Conservation (phyloP, 2,888 invertebrate genomes). For the Polydesmus complanatus region DNA sequence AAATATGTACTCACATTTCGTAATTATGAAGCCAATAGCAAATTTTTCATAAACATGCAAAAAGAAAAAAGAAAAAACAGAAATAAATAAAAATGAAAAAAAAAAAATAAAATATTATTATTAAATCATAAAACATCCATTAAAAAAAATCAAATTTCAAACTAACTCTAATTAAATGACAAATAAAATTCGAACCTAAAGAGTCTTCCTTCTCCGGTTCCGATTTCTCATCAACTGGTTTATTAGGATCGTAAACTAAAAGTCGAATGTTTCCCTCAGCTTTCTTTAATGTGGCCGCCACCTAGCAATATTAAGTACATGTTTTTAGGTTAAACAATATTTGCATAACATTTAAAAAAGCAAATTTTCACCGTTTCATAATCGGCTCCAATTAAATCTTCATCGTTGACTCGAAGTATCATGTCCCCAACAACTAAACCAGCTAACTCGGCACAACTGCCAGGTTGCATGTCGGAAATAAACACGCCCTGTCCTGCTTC, state of each 20-base stretch:
- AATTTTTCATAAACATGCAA: background rate
- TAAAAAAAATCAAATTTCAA: background rate
- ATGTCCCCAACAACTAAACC: slow-evolving; percentile 94
- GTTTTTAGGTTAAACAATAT: background rate
- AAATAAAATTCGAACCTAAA: slow-evolving; percentile 32
- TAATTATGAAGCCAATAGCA: too few species aligned
- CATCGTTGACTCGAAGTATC: slow-evolving; percentile 89
- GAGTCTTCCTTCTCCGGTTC: slow-evolving; percentile 27
- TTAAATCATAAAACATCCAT: background rate
- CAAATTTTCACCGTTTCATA: slow-evolving; percentile 59
- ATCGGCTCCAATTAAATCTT: slow-evolving; percentile 69
- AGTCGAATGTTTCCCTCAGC: slow-evolving; percentile 72
- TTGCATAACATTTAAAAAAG: background rate
- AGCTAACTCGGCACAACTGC: slow-evolving; percentile 58
- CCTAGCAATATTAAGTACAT: slow-evolving; percentile 39
- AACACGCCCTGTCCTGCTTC: slow-evolving; percentile 86
- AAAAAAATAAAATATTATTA: background rate
- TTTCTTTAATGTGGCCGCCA: slow-evolving; percentile 66
- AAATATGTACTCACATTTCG: too few species aligned
- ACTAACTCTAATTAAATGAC: background rate
- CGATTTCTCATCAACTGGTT: slow-evolving; percentile 45
- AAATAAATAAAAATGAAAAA: background rate
- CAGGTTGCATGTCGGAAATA: slow-evolving; percentile 81
- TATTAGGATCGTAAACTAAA: slow-evolving; percentile 69
- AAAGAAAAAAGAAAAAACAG: background rate